phyloP scores from a whole-genome alignment of 2,797 vertebrate species.

The Ptychadena robeensis region DNA sequence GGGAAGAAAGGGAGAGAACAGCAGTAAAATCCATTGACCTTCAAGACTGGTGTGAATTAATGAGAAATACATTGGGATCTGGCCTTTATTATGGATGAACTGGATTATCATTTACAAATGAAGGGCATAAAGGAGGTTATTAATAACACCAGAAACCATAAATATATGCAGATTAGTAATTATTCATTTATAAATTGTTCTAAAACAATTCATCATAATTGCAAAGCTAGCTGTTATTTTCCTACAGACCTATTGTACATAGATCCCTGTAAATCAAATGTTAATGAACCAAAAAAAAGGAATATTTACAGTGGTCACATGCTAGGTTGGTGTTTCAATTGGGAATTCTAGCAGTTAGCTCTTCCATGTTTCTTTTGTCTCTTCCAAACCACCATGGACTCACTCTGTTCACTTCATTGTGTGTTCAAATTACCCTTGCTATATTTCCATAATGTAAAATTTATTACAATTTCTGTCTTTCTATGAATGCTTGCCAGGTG shows the following conservation, averaged over 20 bases:
- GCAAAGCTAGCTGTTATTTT: not conserved
- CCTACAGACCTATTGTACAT: not conserved
- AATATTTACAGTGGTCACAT: not conserved
- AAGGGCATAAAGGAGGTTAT: not conserved
- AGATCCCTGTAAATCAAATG: not conserved
- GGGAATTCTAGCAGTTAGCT: not conserved
- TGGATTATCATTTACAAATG: not conserved
- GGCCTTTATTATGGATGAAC: not conserved
- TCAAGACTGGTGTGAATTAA: slow-evolving; percentile 19
- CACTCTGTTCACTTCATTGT: not conserved
- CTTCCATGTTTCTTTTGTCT: not conserved
- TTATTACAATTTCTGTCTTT: not conserved
- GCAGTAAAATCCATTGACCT: slow-evolving; percentile 20
- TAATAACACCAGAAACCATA: not conserved
- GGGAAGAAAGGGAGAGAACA: slow-evolving; percentile 8
- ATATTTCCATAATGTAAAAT: not conserved
- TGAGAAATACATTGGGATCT: not conserved
- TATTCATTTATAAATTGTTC: not conserved
- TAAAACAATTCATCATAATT: not conserved
- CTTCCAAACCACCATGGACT: not conserved
- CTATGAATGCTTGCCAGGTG: too few species aligned
- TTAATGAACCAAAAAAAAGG: not conserved
- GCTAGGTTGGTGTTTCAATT: not conserved
- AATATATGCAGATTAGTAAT: not conserved
- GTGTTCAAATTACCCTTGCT: not conserved